Percentiles rank a stretch among this genome's conserved stretches.
Conservation (phyloP, 2,113 vertebrate species). For the Naja naja region DNA sequence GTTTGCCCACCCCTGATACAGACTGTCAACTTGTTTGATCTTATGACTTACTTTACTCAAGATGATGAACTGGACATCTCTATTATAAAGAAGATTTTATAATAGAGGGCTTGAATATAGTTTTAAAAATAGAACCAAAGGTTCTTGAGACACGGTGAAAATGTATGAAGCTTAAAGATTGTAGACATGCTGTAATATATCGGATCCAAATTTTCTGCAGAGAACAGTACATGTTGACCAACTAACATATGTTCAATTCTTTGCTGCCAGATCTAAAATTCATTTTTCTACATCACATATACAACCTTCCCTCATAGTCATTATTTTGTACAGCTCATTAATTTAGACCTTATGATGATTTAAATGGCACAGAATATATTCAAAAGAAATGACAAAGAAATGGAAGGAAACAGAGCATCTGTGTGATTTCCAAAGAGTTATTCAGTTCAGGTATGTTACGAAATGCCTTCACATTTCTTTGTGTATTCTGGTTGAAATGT, state of each 20-base stretch:
- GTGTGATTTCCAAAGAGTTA: conserved; percentile 24
- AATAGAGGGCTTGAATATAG: rapidly evolving
- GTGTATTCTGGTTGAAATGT: conserved; percentile 43
- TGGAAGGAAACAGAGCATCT: conserved; percentile 5
- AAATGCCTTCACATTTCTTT: conserved; percentile 38
- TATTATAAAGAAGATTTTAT: not conserved
- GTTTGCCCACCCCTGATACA: too few species aligned
- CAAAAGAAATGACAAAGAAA: conserved; percentile 23
- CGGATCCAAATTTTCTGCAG: not conserved
- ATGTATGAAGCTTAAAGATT: not conserved
- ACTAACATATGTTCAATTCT: conserved; percentile 22
- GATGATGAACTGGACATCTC: not conserved
- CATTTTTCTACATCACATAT: not conserved
- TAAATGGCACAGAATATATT: conserved; percentile 36
- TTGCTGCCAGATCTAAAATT: conserved; percentile 28
- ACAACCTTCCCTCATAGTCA: conserved; percentile 1
- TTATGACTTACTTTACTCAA: not conserved
- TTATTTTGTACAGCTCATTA: conserved; percentile 10
- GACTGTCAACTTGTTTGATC: not conserved
- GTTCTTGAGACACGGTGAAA: not conserved
- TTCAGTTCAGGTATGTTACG: conserved; percentile 21
- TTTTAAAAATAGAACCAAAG: not conserved
- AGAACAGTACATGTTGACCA: conserved; percentile 10
- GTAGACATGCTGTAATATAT: conserved; percentile 8
- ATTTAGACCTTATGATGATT: conserved; percentile 12